These are phyloP conservation scores for Platichthys flesus DNA, from an alignment of 2,113 vertebrate genomes.

Conservation along the genomic window DNA sequence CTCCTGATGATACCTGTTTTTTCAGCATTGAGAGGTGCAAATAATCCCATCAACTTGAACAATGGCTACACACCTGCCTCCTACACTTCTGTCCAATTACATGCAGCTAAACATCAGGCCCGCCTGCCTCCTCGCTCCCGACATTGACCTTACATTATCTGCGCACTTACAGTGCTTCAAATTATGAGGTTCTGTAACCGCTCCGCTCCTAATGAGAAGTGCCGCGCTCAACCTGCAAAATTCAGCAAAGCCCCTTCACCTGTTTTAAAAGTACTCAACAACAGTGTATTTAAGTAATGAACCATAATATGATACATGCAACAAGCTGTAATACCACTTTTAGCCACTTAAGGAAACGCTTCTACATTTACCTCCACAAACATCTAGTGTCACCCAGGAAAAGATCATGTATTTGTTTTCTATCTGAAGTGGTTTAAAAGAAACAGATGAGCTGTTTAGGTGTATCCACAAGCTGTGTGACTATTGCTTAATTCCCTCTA, in stretches of 20 bases:
- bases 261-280: constrained; percentile 11
- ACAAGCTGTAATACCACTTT: neutral
- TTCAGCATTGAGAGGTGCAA: constrained; percentile 80
- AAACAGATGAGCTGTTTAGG: neutral
- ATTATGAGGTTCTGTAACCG: constrained; percentile 61
- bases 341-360: neutral
- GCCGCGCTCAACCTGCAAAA: constrained; percentile 10
- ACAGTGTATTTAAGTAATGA: neutral
- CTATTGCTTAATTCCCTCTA: neutral
- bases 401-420: neutral
- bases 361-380: neutral
- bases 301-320: neutral
- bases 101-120: constrained; percentile 66
- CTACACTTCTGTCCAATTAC: constrained; percentile 75
- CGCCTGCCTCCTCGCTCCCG: constrained; percentile 35
- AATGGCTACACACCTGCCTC: constrained; percentile 82
- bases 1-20: constrained; percentile 82
- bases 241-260: neutral
- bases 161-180: constrained; percentile 41
- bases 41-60: constrained; percentile 86
- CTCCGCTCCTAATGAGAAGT: constrained; percentile 24
- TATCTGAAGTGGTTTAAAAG: neutral
- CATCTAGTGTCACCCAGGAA: neutral
- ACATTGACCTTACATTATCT: constrained; percentile 51
- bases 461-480: neutral